Evolutionary conservation across 2,113 vertebrate genomes (phyloP), one percentile per base, ranked within the genome.

Genomic region (Pyxicephalus adspersus): DNA sequence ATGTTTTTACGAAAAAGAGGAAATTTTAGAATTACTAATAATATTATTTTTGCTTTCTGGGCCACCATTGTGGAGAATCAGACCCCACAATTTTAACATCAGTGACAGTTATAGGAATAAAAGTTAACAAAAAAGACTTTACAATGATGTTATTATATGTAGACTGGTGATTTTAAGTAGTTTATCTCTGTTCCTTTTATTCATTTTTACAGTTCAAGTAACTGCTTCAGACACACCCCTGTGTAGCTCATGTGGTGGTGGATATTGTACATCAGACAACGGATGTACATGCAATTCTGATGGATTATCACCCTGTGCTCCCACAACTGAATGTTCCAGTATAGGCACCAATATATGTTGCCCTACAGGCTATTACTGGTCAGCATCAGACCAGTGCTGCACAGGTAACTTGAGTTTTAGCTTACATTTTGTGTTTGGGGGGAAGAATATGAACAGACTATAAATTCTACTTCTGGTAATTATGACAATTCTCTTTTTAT

Each of bases 331-430:
- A 25, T 80, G 77, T 4, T 9, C 22, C 2, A 34, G 3, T 17
- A 50, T 70, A 6, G 54, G 23, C 2, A 25, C 58, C 25, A 80
- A 63, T 58, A 80, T 45, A 7, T 80, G 77, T 31, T 80, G 77
- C 57, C 77, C 67, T 29, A 29, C 38, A 38, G 77, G 67, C 52
- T 80, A 52, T 25, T 80, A 29, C 25, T 80, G 77, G 77, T 71
- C 54, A 11, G 2, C 66, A 25, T 11, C 20, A 38, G 51, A 63
- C 4, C 22, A 22, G 11, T 80, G 77, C 26, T 80, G 77, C n/a
- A 63, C 77, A 72, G 54, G 77, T 71, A 80, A 72, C 17, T 45
- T 11, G 52, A 64, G 19, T 55, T 5, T 11, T 52, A 20, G 51
- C 7, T n/a, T 72, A 9, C 25, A 20, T 7, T 25, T 8, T 52